Conservation (phyloP, 2,888 invertebrate genomes). For the Calameuta filiformis region DNA sequence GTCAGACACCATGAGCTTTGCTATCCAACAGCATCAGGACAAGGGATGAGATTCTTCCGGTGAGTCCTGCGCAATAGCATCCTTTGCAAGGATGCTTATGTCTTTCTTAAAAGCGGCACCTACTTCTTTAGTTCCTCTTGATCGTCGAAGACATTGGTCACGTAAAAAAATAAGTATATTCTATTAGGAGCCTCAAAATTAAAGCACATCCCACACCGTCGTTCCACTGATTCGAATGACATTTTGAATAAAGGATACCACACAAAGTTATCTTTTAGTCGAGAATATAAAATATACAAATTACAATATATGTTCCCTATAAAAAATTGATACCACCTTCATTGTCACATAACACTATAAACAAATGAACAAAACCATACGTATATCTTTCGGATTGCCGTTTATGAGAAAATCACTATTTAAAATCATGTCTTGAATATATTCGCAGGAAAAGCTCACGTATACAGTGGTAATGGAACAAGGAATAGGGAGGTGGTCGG, state of each 20-base stretch:
- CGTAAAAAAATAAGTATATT: not conserved
- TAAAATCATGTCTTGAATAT: not conserved
- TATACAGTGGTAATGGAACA: not conserved
- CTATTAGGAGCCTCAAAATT: not conserved
- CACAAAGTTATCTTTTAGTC: not conserved
- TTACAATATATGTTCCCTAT: not conserved
- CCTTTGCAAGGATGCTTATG: slow-evolving; percentile 20
- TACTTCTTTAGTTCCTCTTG: not conserved
- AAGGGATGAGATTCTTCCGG: slow-evolving; percentile 29
- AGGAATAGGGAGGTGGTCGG: not conserved
- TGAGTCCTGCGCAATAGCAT: slow-evolving; percentile 48
- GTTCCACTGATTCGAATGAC: not conserved
- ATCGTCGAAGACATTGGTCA: not conserved
- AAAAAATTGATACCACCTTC: not conserved
- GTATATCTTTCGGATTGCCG: not conserved
- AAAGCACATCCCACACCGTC: not conserved
- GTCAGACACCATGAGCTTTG: slow-evolving; percentile 5
- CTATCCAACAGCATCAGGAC: slow-evolving; percentile 26
- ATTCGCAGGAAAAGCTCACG: not conserved
- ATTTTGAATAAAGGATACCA: not conserved
- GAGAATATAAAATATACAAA: not conserved
- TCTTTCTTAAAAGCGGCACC: not conserved
- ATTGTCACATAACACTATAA: not conserved
- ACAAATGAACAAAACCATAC: not conserved
- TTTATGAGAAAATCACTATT: not conserved